A percentile compares a stretch with the other conserved stretches of the same genome.
Conservation (phyloP, 2,888 invertebrate species). For the Drosophila incognita region DNA sequence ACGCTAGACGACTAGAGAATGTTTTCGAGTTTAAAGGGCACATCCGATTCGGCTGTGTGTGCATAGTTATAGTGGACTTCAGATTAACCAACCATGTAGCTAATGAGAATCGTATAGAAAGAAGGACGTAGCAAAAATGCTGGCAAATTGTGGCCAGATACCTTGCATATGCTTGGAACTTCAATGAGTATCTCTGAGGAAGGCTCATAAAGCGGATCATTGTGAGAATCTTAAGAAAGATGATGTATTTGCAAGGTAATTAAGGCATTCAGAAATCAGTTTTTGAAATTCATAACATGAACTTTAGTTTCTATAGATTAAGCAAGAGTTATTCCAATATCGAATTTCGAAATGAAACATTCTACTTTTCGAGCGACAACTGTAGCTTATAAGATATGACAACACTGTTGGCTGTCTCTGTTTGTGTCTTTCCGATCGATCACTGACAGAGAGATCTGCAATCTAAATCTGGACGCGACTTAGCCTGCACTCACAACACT, state of each 20-base stretch:
- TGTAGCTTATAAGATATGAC: constrained; percentile 19
- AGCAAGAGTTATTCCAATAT: neutral
- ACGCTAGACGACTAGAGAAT: constrained; percentile 40
- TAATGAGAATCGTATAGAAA: constrained; percentile 38
- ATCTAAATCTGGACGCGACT: constrained; percentile 35
- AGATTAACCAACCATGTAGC: constrained; percentile 40
- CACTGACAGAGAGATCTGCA: constrained; percentile 62
- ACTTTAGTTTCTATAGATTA: neutral
- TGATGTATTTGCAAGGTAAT: neutral
- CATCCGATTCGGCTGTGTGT: constrained; percentile 11
- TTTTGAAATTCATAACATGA: neutral
- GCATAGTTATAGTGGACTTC: constrained; percentile 13
- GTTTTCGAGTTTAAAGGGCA: constrained; percentile 48
- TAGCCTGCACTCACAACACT: constrained; percentile 43
- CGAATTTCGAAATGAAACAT: neutral
- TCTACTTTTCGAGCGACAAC: neutral
- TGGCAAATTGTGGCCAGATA: constrained; percentile 8
- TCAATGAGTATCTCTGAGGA: constrained; percentile 38
- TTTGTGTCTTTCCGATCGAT: constrained; percentile 56
- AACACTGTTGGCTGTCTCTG: constrained; percentile 7
- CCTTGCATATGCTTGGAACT: constrained; percentile 31
- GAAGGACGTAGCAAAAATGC: constrained; percentile 21
- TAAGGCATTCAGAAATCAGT: neutral
- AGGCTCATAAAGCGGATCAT: constrained; percentile 1
- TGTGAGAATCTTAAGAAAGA: neutral